A percentile compares a stretch with the other conserved stretches of the same genome.
These are phyloP conservation scores for Mergus octosetaceus DNA, from an alignment of 2,797 vertebrate genomes.

Conservation along the genomic window DNA sequence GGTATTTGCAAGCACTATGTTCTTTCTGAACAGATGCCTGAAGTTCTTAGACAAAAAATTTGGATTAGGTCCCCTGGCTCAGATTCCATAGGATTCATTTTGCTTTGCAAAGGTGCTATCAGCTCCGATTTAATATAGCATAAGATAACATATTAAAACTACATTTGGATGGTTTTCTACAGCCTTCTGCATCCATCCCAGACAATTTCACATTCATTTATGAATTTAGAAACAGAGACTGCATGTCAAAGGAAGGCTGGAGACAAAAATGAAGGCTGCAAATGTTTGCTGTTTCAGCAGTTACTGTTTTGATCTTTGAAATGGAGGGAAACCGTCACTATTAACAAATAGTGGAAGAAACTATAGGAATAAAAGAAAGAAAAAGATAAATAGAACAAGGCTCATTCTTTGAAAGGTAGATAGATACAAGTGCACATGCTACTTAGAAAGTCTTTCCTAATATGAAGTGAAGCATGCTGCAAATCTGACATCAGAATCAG, in stretches of 20 bases:
- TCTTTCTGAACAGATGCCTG: not conserved
- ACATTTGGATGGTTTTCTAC: not conserved
- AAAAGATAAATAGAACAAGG: not conserved
- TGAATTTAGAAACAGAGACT: slow-evolving; percentile 7
- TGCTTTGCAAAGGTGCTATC: not conserved
- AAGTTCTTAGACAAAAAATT: not conserved
- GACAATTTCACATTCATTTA: not conserved
- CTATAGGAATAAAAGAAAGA: not conserved
- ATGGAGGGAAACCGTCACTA: not conserved
- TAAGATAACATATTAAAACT: not conserved
- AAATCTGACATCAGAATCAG: not conserved
- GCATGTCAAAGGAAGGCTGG: not conserved
- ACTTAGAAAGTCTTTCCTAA: not conserved
- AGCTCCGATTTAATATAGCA: not conserved
- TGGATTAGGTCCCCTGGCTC: not conserved
- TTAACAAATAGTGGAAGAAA: not conserved
- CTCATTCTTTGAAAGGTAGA: not conserved
- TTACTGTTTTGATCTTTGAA: slow-evolving; percentile 12
- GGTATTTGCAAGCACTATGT: not conserved
- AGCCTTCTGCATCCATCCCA: not conserved
- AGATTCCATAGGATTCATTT: not conserved
- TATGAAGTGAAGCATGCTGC: not conserved
- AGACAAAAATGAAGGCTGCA: not conserved
- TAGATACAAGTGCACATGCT: not conserved
- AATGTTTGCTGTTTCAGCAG: not conserved